These are phyloP conservation scores for Zaprionus gabonicus DNA, from an alignment of 1,140 invertebrate genomes.

Conservation along the genomic window DNA sequence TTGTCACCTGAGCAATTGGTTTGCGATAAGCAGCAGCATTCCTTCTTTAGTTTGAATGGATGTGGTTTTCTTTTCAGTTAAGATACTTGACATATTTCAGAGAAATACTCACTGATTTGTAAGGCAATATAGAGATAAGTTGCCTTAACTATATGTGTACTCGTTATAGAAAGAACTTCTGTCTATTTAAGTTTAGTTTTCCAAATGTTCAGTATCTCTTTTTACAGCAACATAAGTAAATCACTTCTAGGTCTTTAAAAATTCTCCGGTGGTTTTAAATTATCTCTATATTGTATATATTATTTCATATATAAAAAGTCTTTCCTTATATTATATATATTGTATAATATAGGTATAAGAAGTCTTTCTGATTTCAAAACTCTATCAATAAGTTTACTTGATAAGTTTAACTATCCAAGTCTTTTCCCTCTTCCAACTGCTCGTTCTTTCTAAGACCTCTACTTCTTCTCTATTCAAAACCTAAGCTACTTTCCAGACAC, in stretches of 20 bases:
- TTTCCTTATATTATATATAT: not conserved
- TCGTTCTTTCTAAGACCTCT: too few species aligned
- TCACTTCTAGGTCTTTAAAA: too few species aligned
- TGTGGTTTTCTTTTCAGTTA: not conserved
- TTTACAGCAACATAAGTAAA: too few species aligned
- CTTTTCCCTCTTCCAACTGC: not conserved
- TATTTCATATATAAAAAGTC: not conserved
- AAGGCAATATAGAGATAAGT: not conserved
- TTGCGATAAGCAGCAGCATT: not conserved
- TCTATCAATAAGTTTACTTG: not conserved
- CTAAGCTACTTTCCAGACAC: not conserved
- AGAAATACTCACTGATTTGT: not conserved
- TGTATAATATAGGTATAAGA: not conserved
- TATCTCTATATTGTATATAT: not conserved
- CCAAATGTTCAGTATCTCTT: not conserved
- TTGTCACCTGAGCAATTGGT: constrained; percentile 37
- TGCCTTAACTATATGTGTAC: too few species aligned
- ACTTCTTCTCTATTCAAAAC: not conserved
- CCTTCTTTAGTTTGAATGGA: not conserved
- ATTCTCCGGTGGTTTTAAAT: too few species aligned
- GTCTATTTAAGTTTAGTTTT: not conserved
- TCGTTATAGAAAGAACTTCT: too few species aligned
- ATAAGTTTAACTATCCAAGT: not conserved
- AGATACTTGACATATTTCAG: not conserved
- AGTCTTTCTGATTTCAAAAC: not conserved